Evolutionary conservation across 2,113 vertebrate species (phyloP).

Genomic region (Lycaon pictus): DNA sequence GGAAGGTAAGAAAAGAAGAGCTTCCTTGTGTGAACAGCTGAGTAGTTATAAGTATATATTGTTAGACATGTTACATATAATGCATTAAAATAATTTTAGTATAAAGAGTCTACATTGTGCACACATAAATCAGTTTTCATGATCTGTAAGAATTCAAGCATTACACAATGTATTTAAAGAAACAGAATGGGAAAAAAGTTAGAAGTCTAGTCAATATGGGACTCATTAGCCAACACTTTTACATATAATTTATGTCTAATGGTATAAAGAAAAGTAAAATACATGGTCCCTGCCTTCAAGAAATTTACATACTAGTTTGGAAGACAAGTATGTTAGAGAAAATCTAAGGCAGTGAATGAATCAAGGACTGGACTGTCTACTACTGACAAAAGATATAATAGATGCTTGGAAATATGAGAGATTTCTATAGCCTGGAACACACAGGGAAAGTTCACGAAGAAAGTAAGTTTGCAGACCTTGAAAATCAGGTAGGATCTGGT

Average conservation of each 20-base stretch:
- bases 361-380: neutral
- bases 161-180: conserved; percentile 40
- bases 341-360: conserved; percentile 37
- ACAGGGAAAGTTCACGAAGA: conserved; percentile 13
- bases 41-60: conserved; percentile 20
- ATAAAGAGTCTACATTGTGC: neutral
- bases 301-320: conserved; percentile 53
- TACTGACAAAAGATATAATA: neutral
- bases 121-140: conserved; percentile 38
- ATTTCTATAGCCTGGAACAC: neutral
- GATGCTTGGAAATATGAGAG: neutral
- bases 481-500: conserved; percentile 53
- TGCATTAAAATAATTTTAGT: conserved; percentile 29
- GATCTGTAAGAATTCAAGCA: conserved; percentile 47
- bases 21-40: neutral
- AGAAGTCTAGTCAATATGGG: neutral
- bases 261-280: conserved; percentile 45
- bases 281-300: neutral
- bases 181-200: conserved; percentile 41
- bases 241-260: conserved; percentile 27
- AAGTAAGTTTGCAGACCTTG: conserved; percentile 25
- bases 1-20: neutral
- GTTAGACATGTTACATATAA: neutral
- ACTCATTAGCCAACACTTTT: conserved; percentile 31
- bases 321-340: conserved; percentile 40